Base-by-base conservation (phyloP, 2,888 invertebrate genomes). In the Acanthoscelides obtectus region DNA sequence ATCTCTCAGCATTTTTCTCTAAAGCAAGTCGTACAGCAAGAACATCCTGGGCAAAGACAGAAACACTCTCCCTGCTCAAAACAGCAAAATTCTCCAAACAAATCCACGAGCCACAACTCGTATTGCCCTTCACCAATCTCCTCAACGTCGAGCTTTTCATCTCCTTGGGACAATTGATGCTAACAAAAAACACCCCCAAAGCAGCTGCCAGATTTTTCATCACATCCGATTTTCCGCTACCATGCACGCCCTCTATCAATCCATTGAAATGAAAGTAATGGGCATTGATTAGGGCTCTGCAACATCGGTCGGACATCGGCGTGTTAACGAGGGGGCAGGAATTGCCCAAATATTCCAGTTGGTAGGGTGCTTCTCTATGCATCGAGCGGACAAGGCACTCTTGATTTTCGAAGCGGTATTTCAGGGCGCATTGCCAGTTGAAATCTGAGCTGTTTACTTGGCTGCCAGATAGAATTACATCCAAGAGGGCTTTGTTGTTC, bases 151-250 rank as follows among this genome's bases (percentile, higher is more conserved):
- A 64, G 27, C 65, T 27, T 8, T 66, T 92, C 72, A 94, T 86
- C n/a, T 92, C 92, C 80, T 93, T 92, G 0, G 93, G 94, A 82
- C 94, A 95, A 84, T 93, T 93, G 82, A 94, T 94, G 0, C 93
- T 92, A 0, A 94, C 90, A 66, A 75, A 72, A 12, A 77, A 72
- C 22, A 75, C 74, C 4, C 78, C 97, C 68, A 97, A 83, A 0
- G 95, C 94, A 84, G 94, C 93, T 5, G 95, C 94, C 76, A 97
- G 86, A 86, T 94, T 95, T 86, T 95, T 96, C 0, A 94, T 92
- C n/a, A 94, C 94, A 86, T 94, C 94, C 0, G 93, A 94, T 86
- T 95, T 95, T 0, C 95, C 95, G 0, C 94, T 93, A 0, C 93
- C 94, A 0, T 92, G 91, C 0, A 93, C 92, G 0, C 93, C 93